Percentiles rank a stretch among this genome's conserved stretches.
Evolutionary conservation across 2,888 invertebrate genomes (phyloP).

Genomic region (Drosophila pegasa): DNA sequence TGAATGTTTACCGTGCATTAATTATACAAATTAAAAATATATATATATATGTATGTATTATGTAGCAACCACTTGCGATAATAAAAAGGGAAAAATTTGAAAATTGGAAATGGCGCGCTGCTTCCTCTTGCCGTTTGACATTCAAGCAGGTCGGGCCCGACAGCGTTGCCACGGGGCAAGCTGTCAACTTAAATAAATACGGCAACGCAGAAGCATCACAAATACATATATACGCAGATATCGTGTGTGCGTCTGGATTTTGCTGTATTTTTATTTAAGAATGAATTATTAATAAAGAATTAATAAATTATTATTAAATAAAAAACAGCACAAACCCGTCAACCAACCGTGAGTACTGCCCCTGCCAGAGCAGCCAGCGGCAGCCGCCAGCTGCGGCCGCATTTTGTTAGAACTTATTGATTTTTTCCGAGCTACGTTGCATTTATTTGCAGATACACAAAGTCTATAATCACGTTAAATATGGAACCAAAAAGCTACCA

Average conservation of each 20-base stretch:
- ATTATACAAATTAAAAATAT: constrained; percentile 54
- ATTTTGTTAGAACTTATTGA: constrained; percentile 37
- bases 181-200: constrained; percentile 43
- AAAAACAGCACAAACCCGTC: constrained; percentile 81
- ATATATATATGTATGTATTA: constrained; percentile 61
- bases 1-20: constrained; percentile 68
- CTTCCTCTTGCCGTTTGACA: constrained; percentile 23
- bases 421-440: constrained; percentile 46
- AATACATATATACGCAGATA: constrained; percentile 43
- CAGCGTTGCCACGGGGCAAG: constrained; percentile 47
- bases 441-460: constrained; percentile 53
- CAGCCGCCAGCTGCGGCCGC: neutral
- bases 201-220: constrained; percentile 43
- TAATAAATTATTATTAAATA: constrained; percentile 84
- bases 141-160: neutral
- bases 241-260: constrained; percentile 78
- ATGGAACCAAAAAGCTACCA: constrained; percentile 65
- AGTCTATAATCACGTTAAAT: constrained; percentile 38
- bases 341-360: constrained; percentile 62
- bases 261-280: constrained; percentile 84
- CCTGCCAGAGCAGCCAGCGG: no score
- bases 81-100: constrained; percentile 54
- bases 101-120: constrained; percentile 14
- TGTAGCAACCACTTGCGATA: constrained; percentile 53
- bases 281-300: constrained; percentile 79